Base-by-base conservation (phyloP, 1,140 invertebrate species). In the Heliconius eleuchia region DNA sequence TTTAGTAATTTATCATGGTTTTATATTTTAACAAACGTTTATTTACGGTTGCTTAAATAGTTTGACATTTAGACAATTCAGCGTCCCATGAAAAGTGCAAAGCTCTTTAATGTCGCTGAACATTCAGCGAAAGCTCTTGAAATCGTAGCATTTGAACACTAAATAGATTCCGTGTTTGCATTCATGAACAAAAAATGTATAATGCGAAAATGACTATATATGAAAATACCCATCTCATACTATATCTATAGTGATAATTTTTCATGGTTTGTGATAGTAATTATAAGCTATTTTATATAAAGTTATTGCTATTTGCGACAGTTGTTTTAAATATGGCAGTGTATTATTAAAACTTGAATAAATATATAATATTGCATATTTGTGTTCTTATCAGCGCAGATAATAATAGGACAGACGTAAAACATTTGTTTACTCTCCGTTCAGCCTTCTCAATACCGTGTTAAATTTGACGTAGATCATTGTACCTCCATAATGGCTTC, bases 111-210 rank as follows among this genome's bases (percentile, higher is more conserved):
- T 16, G 23, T 11, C 16, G 3, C 27, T 71, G 42, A 82, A 70
- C 39, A 70, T 79, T 85, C 79, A 79, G 82, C 80, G 70, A 73
- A 79, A 83, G 60, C 60, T 83, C 77, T 79, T 87, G 85, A 84
- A 83, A 76, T 66, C 30, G 30, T 77, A 77, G n/a, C 70, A 60
- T 72, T 78, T 72, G 27, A 18, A 50, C 18, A 71, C 50, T 52
- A 19, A 34, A 46, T 57, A 78, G 30, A 57, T 50, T 71, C 39
- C 73, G 71, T 72, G 27, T 73, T 73, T 46, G n/a, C 30, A 71
- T 19, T 34, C 57, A 66, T 60, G 57, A 66, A 66, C 23, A 27
- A 77, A 57, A 78, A 73, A 50, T 13, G 16, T 52, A 74, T 66
- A 66, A 27, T 27, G 3, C 2, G 8, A 11, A 66, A 16, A 66